A percentile compares a stretch with the other conserved stretches of the same genome.
These are phyloP conservation scores for Mirza zaza DNA, from an alignment of 2,113 vertebrate species.

Conservation along the genomic window DNA sequence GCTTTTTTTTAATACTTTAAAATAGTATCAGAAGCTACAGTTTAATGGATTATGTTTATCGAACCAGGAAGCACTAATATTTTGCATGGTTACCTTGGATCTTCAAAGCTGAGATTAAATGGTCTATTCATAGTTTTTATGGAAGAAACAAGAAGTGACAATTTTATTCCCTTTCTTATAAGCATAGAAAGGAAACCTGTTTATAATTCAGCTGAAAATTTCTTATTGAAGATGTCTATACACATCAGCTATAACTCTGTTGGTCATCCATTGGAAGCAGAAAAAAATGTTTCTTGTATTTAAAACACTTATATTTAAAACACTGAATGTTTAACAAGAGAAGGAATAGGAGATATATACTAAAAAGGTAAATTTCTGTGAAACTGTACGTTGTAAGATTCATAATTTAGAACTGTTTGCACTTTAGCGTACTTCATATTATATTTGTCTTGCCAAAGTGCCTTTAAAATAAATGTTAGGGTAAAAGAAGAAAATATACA, in stretches of 20 bases:
- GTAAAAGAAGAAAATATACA: neutral
- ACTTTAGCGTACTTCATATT: neutral
- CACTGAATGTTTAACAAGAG: neutral
- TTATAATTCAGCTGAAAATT: neutral
- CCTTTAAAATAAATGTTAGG: neutral
- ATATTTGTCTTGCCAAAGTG: neutral
- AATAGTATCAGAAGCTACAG: neutral
- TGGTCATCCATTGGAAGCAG: neutral
- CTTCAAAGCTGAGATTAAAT: constrained; percentile 15
- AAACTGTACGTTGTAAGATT: neutral
- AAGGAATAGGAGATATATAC: neutral
- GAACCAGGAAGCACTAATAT: neutral
- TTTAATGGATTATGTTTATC: neutral
- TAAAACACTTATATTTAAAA: constrained; percentile 26
- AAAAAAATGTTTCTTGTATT: neutral
- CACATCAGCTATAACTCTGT: neutral
- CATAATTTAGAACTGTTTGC: neutral
- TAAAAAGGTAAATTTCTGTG: neutral
- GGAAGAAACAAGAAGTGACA: neutral
- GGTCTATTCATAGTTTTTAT: neutral
- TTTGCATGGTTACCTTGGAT: neutral
- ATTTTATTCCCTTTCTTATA: neutral
- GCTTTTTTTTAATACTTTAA: neutral
- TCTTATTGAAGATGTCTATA: neutral
- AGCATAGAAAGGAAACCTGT: neutral